A percentile compares a stretch with the other conserved stretches of the same genome.
Conservation (phyloP, 2,113 vertebrate genomes). For the Theristicus caerulescens region DNA sequence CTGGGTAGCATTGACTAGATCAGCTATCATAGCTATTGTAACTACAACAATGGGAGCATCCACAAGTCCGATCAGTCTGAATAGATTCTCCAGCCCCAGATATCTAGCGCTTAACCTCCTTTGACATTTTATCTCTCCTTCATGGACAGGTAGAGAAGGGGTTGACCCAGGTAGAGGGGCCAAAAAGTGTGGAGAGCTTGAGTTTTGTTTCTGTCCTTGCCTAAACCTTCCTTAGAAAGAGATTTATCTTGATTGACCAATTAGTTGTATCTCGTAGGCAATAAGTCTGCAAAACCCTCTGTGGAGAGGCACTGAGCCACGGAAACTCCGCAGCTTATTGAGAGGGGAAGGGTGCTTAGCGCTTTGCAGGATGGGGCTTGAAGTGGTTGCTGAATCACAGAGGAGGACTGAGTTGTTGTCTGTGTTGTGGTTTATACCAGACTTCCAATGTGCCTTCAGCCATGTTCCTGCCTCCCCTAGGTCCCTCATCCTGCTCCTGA, state of each 20-base stretch:
- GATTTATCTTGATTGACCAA: slow-evolving; percentile 12
- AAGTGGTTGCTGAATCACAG: slow-evolving; percentile 14
- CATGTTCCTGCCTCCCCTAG: neutral
- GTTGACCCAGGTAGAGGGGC: neutral
- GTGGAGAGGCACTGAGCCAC: neutral
- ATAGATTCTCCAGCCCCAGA: neutral
- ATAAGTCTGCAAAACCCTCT: neutral
- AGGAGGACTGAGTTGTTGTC: neutral
- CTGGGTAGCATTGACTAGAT: neutral
- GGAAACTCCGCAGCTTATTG: neutral
- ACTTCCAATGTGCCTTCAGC: neutral
- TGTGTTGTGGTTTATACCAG: neutral
- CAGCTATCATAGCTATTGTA: neutral
- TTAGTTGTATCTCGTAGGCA: neutral
- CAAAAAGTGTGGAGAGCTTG: neutral
- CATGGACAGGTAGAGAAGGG: neutral
- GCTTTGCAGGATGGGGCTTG: neutral
- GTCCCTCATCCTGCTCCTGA: neutral
- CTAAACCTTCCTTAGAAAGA: neutral
- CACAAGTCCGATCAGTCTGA: neutral
- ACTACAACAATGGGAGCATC: neutral
- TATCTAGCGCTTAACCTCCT: neutral
- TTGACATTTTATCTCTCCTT: neutral
- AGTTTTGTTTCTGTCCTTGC: neutral
- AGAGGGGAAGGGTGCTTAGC: neutral